A percentile compares a stretch with the other conserved stretches of the same genome.
Evolutionary conservation across 2,113 vertebrate species (phyloP).

Genomic region (Gallinago undulata): DNA sequence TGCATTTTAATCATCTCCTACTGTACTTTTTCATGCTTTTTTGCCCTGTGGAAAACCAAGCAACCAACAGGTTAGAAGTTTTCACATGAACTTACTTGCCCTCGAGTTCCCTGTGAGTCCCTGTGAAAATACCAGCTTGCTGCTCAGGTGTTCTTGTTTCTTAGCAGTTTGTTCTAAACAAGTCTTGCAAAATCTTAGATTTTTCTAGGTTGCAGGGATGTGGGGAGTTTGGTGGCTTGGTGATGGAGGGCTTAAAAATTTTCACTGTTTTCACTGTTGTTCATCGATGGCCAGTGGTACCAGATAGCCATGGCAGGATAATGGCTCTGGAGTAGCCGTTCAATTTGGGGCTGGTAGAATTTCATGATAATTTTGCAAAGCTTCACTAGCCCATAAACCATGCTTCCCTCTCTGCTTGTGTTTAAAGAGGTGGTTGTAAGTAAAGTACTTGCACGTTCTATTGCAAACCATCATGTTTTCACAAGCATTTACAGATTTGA

Average conservation of each 20-base stretch:
- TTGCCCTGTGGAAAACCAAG: neutral
- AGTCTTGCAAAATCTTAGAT: neutral
- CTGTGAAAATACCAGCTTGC: neutral
- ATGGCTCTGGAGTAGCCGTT: neutral
- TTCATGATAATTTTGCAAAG: neutral
- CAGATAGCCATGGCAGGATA: neutral
- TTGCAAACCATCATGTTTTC: slow-evolving; percentile 40
- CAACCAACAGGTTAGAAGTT: neutral
- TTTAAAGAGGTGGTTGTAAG: neutral
- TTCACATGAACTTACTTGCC: neutral
- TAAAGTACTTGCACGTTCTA: neutral
- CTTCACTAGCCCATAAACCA: neutral
- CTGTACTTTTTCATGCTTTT: neutral
- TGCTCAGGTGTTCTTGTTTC: neutral
- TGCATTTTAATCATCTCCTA: slow-evolving; percentile 51
- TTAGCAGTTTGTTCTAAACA: neutral
- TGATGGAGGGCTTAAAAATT: neutral
- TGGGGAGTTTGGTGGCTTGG: neutral
- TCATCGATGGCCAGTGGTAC: neutral
- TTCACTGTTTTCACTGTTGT: neutral
- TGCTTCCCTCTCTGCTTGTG: neutral
- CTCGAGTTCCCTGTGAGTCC: neutral
- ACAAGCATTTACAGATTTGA: slow-evolving; percentile 47
- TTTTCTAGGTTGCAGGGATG: neutral
- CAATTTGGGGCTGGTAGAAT: neutral